phyloP scores from a whole-genome alignment of 2,113 vertebrate genomes.

The Polypterus bichir region DNA sequence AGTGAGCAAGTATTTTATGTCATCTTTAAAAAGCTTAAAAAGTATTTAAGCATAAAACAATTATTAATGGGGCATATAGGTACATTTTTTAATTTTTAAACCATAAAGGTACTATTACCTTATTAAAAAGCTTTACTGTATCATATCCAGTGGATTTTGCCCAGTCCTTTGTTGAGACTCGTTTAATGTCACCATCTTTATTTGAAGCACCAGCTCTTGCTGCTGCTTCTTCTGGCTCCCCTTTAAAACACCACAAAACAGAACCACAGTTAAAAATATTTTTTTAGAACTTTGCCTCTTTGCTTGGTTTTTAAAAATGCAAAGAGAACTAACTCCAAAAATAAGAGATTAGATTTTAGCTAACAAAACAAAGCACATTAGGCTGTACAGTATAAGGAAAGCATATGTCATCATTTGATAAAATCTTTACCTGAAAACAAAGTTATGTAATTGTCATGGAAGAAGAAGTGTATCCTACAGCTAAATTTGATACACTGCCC shows the following conservation, averaged over 20 bases:
- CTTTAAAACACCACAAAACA: constrained; percentile 36
- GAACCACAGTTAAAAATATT: background rate
- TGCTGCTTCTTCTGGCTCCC: constrained; percentile 80
- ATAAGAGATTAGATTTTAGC: too few species aligned
- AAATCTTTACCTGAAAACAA: too few species aligned
- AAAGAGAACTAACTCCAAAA: too few species aligned
- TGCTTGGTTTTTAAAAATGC: too few species aligned
- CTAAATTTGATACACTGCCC: too few species aligned
- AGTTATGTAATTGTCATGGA: too few species aligned
- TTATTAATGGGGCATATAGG: background rate
- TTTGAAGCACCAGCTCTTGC: constrained; percentile 74
- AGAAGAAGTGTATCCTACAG: too few species aligned
- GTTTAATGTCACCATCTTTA: constrained; percentile 87
- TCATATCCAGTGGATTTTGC: constrained; percentile 87
- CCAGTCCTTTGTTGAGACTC: constrained; percentile 90
- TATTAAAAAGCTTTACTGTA: constrained; percentile 84
- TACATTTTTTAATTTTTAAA: background rate
- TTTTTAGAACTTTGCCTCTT: background rate
- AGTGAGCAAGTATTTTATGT: constrained; percentile 86
- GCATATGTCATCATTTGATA: too few species aligned
- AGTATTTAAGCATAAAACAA: background rate
- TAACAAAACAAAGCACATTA: too few species aligned
- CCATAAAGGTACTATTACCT: constrained; percentile 47
- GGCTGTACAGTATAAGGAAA: too few species aligned
- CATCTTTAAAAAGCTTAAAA: constrained; percentile 88